Percentiles rank a stretch among this genome's conserved stretches.
These are phyloP conservation scores for Masticophis lateralis DNA, from an alignment of 2,797 vertebrate species.

Conservation along the genomic window DNA sequence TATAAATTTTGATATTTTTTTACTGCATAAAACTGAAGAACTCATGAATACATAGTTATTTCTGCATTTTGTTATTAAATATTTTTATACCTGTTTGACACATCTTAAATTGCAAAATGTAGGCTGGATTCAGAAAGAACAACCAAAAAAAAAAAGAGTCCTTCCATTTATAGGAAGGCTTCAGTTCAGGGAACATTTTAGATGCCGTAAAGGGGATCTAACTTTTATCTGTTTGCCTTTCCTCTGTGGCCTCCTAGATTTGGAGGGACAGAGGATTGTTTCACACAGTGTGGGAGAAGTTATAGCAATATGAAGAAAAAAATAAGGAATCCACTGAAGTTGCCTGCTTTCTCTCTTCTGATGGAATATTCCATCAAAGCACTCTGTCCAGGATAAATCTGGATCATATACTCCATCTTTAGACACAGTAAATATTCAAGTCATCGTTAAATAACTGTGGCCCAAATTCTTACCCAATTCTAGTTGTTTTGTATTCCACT, in stretches of 20 bases:
- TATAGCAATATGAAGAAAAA: background rate
- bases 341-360: background rate
- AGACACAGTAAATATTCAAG: background rate
- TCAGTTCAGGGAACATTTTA: background rate
- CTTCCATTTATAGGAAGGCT: background rate
- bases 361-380: background rate
- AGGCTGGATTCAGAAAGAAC: background rate
- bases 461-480: slow-evolving; percentile 83
- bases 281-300: background rate
- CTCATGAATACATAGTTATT: background rate
- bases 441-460: background rate
- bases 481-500: slow-evolving; percentile 98
- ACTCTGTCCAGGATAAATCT: background rate
- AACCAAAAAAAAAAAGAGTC: background rate
- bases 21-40: background rate
- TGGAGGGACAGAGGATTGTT: background rate
- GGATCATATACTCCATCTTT: background rate
- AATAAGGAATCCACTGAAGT: background rate
- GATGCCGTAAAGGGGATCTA: background rate
- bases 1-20: background rate
- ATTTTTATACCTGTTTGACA: background rate
- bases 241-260: background rate
- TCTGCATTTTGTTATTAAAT: background rate
- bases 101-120: background rate
- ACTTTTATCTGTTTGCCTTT: background rate